Percentiles rank a stretch among this genome's conserved stretches.
phyloP scores from a whole-genome alignment of 1,140 invertebrate species.

The Potamilus streckersoni region DNA sequence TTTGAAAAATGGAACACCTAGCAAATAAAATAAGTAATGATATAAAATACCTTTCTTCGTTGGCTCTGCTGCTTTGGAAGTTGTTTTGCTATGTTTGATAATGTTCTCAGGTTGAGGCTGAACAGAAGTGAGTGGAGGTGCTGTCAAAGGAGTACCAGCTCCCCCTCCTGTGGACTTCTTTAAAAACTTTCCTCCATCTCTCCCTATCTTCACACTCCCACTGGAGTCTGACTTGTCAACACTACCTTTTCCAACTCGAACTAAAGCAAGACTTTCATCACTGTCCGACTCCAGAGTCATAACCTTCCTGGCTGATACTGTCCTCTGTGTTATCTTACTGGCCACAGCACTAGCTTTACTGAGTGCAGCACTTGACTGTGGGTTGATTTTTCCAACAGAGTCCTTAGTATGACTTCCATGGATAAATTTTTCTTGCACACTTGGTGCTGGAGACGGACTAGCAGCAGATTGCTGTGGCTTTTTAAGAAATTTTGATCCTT shows the following conservation, averaged over 20 bases:
- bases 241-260: neutral
- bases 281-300: slow-evolving; percentile 40
- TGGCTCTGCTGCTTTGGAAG: neutral
- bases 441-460: slow-evolving; percentile 11
- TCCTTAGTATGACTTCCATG: slow-evolving; percentile 9
- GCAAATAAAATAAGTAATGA: no score
- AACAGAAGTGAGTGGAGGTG: slow-evolving; percentile 8
- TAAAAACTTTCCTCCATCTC: slow-evolving; percentile 47
- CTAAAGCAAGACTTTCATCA: slow-evolving; percentile 32
- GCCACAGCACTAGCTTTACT: slow-evolving; percentile 41
- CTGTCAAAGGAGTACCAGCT: neutral
- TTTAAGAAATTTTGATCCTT: slow-evolving; percentile 23
- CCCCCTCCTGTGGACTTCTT: slow-evolving; percentile 36
- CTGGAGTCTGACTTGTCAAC: slow-evolving; percentile 22
- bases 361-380: slow-evolving; percentile 17
- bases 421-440: neutral
- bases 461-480: slow-evolving; percentile 21
- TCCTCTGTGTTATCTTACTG: slow-evolving; percentile 33
- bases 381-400: neutral
- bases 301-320: slow-evolving; percentile 2
- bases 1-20: no score
- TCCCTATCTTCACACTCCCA: slow-evolving; percentile 38
- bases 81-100: neutral
- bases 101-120: neutral
- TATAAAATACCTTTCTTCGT: no score